Base-by-base conservation (phyloP, 1,140 invertebrate genomes). In the Diachasma alloeum region DNA sequence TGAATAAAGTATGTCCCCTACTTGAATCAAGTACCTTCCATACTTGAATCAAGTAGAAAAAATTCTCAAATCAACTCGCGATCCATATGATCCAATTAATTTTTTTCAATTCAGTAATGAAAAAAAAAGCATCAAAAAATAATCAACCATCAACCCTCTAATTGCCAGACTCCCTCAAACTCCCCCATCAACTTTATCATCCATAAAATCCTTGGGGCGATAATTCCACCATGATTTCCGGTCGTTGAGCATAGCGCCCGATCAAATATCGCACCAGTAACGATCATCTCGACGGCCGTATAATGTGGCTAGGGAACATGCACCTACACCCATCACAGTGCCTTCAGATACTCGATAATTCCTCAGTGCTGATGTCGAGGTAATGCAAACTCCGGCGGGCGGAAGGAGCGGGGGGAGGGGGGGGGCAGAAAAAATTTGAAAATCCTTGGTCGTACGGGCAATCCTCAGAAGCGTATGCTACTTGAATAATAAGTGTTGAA, bases 401-500 rank as follows among this genome's bases (percentile, higher is more conserved):
- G n/a, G n/a, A n/a, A n/a, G n/a, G n/a, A n/a, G n/a, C n/a, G n/a
- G n/a, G n/a, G n/a, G n/a, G n/a, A 2, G n/a, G 6, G 22, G 24
- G 19, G 10, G 66, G 79, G 74, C 70, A 71, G 72, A 72, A 71
- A 63, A 75, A 85, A 85, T 85, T 83, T 83, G 78, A 82, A 80
- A 84, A 78, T 82, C 83, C 80, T 84, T 78, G 74, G 76, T 80
- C 70, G 71, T 76, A 72, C 75, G 63, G 77, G 81, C 80, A 83
- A 82, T 85, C 78, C 81, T 80, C 76, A 78, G 82, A 84, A 85
- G 80, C 75, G 75, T 26, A 84, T 81, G 84, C 78, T 78, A 36
- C 70, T 83, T 79, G 85, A 86, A 86, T 86, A 86, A 84, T 80
- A 85, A 85, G 80, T 78, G 72, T 74, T 74, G 48, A 69, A 31